phyloP scores from a whole-genome alignment of 2,113 vertebrate species.

The Paedocypris sp. region DNA sequence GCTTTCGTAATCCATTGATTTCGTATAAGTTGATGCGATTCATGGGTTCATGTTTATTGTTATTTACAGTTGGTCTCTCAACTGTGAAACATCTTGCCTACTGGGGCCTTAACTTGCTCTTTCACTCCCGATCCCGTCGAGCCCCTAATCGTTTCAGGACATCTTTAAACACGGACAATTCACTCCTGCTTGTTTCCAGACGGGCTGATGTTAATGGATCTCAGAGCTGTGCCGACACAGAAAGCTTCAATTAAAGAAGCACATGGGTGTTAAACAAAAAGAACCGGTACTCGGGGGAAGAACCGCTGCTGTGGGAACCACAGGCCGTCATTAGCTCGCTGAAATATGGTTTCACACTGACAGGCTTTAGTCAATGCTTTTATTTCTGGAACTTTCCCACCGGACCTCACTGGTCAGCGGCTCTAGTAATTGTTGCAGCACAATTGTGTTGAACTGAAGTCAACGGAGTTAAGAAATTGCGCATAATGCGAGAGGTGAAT shows the following conservation, averaged over 20 bases:
- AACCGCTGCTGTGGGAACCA: not conserved
- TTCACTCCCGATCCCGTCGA: not conserved
- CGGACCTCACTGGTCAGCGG: too few relatives aligned
- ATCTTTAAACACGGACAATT: conserved; percentile 13
- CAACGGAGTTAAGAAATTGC: too few relatives aligned
- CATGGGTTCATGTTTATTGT: too few relatives aligned
- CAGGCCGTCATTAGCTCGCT: not conserved
- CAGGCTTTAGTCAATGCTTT: too few relatives aligned
- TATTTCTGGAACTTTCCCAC: too few relatives aligned
- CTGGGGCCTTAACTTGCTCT: not conserved
- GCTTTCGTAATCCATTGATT: too few relatives aligned
- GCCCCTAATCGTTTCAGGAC: conserved; percentile 13
- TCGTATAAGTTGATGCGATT: too few relatives aligned
- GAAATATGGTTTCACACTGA: not conserved
- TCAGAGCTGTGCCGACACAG: not conserved
- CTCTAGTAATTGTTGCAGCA: too few relatives aligned
- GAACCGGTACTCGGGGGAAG: not conserved
- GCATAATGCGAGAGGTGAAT: too few relatives aligned
- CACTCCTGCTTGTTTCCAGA: not conserved
- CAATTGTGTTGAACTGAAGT: too few relatives aligned
- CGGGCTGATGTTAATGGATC: conserved; percentile 6
- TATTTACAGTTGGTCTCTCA: too few relatives aligned
- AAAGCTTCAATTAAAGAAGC: conserved; percentile 26
- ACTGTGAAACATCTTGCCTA: too few relatives aligned
- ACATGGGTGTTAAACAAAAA: conserved; percentile 10